phyloP scores from a whole-genome alignment of 2,113 vertebrate genomes.

The Setophaga kirtlandii region DNA sequence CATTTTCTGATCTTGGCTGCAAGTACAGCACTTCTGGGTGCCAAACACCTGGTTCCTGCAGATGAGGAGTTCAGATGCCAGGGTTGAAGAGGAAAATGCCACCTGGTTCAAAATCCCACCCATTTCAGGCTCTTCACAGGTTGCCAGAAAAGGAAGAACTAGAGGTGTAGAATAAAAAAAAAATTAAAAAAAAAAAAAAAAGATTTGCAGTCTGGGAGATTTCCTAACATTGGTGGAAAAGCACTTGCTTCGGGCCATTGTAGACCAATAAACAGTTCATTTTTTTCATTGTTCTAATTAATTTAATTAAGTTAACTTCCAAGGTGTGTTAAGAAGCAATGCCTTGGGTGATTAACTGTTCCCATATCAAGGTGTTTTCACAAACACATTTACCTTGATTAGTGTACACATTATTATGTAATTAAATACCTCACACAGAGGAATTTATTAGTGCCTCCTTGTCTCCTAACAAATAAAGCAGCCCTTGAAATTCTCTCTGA shows the following conservation, averaged over 20 bases:
- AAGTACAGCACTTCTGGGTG: neutral
- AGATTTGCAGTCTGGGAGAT: constrained; percentile 47
- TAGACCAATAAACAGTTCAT: constrained; percentile 83
- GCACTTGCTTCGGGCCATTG: constrained; percentile 70
- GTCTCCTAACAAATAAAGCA: constrained; percentile 82
- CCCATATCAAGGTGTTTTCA: constrained; percentile 86
- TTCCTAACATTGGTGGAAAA: constrained; percentile 70
- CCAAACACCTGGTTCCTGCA: neutral
- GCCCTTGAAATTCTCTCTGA: constrained; percentile 74
- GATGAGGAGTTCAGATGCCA: constrained; percentile 46
- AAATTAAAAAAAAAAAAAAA: neutral
- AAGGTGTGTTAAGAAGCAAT: constrained; percentile 84
- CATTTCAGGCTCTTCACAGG: constrained; percentile 27
- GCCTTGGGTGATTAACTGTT: constrained; percentile 86
- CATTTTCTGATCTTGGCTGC: neutral
- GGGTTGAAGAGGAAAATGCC: neutral
- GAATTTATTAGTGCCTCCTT: constrained; percentile 85
- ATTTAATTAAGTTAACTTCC: constrained; percentile 87
- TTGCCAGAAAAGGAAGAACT: constrained; percentile 35
- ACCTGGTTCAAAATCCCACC: constrained; percentile 4
- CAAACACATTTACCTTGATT: constrained; percentile 88
- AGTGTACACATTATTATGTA: constrained; percentile 88
- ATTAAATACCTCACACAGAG: constrained; percentile 86
- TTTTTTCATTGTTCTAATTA: constrained; percentile 85
- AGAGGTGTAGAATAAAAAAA: constrained; percentile 4